Conservation (phyloP, 2,797 vertebrate species). For the Lagorchestes hirsutus region DNA sequence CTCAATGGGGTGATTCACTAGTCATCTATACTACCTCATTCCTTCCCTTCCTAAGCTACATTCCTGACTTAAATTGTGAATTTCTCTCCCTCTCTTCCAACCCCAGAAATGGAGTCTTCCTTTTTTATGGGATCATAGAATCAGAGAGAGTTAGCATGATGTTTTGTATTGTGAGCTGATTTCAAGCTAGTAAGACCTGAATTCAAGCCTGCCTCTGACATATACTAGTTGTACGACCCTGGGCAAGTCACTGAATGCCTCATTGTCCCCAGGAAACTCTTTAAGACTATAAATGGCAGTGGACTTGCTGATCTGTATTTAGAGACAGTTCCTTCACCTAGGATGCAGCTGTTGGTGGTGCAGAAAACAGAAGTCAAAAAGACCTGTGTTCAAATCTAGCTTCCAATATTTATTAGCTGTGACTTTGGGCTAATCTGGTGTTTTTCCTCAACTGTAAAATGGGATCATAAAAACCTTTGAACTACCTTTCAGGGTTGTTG, state of each 20-base stretch:
- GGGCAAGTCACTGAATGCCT: background rate
- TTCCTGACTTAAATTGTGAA: background rate
- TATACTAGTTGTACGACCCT: background rate
- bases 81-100: background rate
- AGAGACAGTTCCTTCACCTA: background rate
- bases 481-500: background rate
- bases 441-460: background rate
- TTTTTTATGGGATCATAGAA: background rate
- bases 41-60: background rate
- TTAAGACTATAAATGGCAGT: background rate
- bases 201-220: background rate
- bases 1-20: background rate
- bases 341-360: background rate
- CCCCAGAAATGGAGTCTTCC: background rate
- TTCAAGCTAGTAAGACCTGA: background rate
- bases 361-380: background rate
- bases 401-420: background rate
- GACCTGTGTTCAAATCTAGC: background rate
- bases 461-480: background rate
- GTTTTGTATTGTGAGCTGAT: background rate
- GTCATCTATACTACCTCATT: background rate
- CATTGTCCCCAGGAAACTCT: background rate
- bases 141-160: background rate
- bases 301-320: background rate
- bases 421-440: background rate